Evolutionary conservation across 1,140 invertebrate species (phyloP).

Genomic region (Aphaenogaster floridana): DNA sequence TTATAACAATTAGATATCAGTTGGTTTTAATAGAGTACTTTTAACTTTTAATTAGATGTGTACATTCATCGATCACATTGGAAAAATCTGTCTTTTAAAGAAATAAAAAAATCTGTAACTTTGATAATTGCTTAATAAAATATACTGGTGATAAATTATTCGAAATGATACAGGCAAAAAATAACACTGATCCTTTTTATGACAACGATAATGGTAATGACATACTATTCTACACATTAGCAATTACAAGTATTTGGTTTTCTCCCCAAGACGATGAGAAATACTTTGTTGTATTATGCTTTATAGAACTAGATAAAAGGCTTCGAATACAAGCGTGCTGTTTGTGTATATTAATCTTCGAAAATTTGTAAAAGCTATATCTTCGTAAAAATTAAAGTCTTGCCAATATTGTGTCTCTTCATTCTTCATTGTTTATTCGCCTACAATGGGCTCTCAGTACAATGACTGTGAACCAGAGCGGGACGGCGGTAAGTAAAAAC

Average conservation of each 20-base stretch:
- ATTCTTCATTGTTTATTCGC: constrained; percentile 21
- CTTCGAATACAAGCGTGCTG: constrained; percentile 35
- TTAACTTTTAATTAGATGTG: constrained; percentile 37
- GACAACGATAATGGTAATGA: background rate
- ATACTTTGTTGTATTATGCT: constrained; percentile 28
- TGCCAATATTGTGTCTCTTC: background rate
- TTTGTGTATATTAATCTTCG: constrained; percentile 52
- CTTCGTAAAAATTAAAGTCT: constrained; percentile 59
- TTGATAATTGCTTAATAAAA: background rate
- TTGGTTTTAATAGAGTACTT: background rate
- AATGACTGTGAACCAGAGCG: constrained; percentile 40
- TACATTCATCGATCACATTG: constrained; percentile 14
- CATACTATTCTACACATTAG: constrained; percentile 19
- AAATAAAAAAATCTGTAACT: constrained; percentile 9
- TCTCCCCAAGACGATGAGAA: constrained; percentile 22
- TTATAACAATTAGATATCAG: constrained; percentile 40
- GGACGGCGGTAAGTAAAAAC: constrained; percentile 62
- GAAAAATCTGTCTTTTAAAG: constrained; percentile 28
- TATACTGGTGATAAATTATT: background rate
- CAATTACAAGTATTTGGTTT: constrained; percentile 25
- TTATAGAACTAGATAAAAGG: constrained; percentile 39
- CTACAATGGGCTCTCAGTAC: constrained; percentile 37
- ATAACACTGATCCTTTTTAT: constrained; percentile 12
- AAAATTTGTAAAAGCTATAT: constrained; percentile 74
- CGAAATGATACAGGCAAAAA: background rate